A percentile compares a stretch with the other conserved stretches of the same genome.
Evolutionary conservation across 2,888 invertebrate species (phyloP).

Genomic region (Hirtodrosophila trivittata): DNA sequence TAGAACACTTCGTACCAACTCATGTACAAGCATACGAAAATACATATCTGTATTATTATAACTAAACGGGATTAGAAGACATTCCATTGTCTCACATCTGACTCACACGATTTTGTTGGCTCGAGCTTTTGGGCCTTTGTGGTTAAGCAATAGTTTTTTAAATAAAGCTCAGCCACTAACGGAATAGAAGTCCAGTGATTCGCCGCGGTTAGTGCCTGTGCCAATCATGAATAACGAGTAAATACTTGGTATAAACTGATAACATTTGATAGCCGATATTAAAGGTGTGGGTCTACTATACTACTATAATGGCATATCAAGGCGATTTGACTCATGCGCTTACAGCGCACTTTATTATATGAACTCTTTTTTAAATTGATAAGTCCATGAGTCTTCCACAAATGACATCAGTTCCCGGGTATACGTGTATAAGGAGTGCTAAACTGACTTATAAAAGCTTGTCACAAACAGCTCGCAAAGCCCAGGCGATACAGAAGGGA

Average conservation of each 20-base stretch:
- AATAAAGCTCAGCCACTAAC: constrained; percentile 29
- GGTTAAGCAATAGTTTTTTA: constrained; percentile 27
- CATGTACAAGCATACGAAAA: too few species aligned
- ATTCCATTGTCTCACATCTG: constrained; percentile 36
- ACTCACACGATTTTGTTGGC: constrained; percentile 39
- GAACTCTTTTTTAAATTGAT: constrained; percentile 39
- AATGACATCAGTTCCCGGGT: constrained; percentile 57
- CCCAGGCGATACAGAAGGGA: constrained; percentile 33
- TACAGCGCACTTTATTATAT: constrained; percentile 34
- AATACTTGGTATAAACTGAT: constrained; percentile 54
- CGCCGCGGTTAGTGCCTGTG: constrained; percentile 7
- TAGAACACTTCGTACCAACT: neutral
- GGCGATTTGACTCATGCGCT: constrained; percentile 59
- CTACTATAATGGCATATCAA: constrained; percentile 24
- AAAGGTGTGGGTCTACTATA: constrained; percentile 20
- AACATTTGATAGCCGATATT: constrained; percentile 61
- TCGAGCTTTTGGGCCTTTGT: constrained; percentile 1
- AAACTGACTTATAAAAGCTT: too few species aligned
- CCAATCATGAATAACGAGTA: constrained; percentile 35
- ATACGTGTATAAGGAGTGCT: neutral
- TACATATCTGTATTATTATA: neutral
- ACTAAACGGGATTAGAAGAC: neutral
- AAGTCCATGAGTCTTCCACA: constrained; percentile 31
- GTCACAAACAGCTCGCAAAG: too few species aligned
- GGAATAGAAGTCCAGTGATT: constrained; percentile 24